Percentiles rank a stretch among this genome's conserved stretches.
These are phyloP conservation scores for Synergus laeviventris DNA, from an alignment of 2,888 invertebrate genomes.

Conservation along the genomic window DNA sequence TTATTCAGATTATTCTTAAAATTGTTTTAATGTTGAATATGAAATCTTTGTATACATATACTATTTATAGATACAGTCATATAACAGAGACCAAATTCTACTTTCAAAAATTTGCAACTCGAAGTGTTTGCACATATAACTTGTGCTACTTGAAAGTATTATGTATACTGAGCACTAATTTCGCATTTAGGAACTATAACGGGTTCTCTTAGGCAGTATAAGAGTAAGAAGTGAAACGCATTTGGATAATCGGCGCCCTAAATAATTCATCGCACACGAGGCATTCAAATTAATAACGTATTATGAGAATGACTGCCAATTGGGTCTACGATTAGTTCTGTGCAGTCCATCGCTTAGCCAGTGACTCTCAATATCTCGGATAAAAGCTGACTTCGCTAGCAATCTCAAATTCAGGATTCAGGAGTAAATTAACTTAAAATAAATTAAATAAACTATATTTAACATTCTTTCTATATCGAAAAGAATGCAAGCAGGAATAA, in stretches of 20 bases:
- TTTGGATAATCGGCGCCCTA: slow-evolving; percentile 61
- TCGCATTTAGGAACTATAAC: not conserved
- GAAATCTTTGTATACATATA: too few species aligned
- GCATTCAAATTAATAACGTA: slow-evolving; percentile 65
- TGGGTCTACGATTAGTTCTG: slow-evolving; percentile 56
- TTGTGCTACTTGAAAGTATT: not conserved
- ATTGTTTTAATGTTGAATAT: too few species aligned
- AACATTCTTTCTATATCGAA: too few species aligned
- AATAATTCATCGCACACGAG: slow-evolving; percentile 63
- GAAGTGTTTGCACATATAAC: not conserved
- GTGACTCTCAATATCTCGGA: not conserved
- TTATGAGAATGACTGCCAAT: slow-evolving; percentile 60
- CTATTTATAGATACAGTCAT: too few species aligned
- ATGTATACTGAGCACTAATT: not conserved
- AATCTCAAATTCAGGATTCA: too few species aligned
- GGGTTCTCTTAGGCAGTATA: not conserved
- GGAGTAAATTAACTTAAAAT: too few species aligned
- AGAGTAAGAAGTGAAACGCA: slow-evolving; percentile 46
- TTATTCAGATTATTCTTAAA: too few species aligned
- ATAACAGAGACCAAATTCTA: not conserved
- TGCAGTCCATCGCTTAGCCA: slow-evolving; percentile 10
- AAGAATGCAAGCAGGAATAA: too few species aligned
- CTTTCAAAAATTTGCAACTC: not conserved
- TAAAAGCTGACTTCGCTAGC: too few species aligned
- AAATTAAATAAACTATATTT: too few species aligned